Evolutionary conservation across 2,113 vertebrate species (phyloP).

Genomic region (Pomatostomus ruficeps): DNA sequence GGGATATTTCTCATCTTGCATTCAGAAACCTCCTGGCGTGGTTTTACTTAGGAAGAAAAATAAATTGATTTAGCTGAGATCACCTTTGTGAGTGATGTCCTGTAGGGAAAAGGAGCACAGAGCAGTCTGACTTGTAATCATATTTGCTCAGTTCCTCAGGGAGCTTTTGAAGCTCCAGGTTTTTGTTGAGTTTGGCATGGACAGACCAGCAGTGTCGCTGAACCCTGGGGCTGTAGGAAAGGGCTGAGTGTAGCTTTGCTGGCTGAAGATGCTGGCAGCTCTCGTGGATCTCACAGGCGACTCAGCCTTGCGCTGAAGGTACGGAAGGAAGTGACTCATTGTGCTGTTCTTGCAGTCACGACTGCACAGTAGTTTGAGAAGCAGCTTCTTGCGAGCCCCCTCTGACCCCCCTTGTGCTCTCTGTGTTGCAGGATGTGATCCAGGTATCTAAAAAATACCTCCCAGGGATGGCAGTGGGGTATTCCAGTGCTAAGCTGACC

Average conservation of each 20-base stretch:
- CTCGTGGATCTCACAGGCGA: not conserved
- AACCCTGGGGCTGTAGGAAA: not conserved
- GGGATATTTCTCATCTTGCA: not conserved
- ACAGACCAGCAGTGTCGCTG: not conserved
- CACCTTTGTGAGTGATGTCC: not conserved
- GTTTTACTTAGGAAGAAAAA: not conserved
- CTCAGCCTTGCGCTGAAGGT: not conserved
- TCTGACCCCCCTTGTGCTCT: not conserved
- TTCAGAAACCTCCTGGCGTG: not conserved
- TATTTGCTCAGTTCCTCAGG: not conserved
- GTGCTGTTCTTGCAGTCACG: not conserved
- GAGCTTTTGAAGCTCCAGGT: not conserved
- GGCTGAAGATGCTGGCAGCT: slow-evolving; percentile 16
- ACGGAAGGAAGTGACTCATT: slow-evolving; percentile 12
- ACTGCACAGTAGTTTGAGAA: not conserved
- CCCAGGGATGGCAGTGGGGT: slow-evolving; percentile 93
- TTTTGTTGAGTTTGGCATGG: slow-evolving; percentile 22
- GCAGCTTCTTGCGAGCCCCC: not conserved
- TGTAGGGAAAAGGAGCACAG: not conserved
- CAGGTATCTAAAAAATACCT: slow-evolving; percentile 94
- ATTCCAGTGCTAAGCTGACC: slow-evolving; percentile 91
- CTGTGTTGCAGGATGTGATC: slow-evolving; percentile 87
- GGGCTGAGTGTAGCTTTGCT: not conserved
- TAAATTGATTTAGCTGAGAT: not conserved
- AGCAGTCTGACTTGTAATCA: not conserved